Base-by-base conservation (phyloP, 2,797 vertebrate genomes). In the Halcyon badia region DNA sequence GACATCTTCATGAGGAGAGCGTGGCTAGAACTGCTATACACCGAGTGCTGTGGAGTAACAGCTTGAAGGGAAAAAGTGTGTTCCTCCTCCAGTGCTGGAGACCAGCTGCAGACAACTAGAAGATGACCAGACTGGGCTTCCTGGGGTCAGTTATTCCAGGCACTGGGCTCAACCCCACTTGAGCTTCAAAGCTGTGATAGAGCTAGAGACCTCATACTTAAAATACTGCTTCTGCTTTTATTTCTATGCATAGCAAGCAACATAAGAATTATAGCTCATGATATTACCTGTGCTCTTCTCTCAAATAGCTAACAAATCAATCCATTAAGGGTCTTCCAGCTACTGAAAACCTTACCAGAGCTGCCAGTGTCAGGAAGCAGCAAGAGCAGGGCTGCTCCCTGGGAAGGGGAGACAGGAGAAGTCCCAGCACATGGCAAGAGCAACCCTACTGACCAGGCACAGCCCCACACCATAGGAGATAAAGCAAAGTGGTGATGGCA, bases 381-480 rank as follows among this genome's bases (percentile, higher is more conserved):
- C 30, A 11, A 22, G 14, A 48, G 12, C 56, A 35, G 46, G 28
- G 33, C 35, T 91, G 72, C 25, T 70, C 12, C 6, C 21, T 9
- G 42, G 37, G 9, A 41, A 30, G 6, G 20, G 33, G 8, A 61
- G 33, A 15, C 46, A 37, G 61, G n/a, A 80, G 21, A 26, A 90
- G 52, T 20, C 61, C 48, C 46, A 48, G 37, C 52, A 7, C 26
- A 30, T 25, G 26, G 5, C 42, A 82, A 37, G 30, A 25, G 14
- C 49, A 48, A 0, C 7, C 42, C 52, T 35, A 3, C 21, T 0
- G 2, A 8, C 14, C 31, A 22, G 39, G 10, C 51, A 64, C 25
- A 9, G 46, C 6, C 30, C 73, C 42, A 12, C 1, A 0, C 41
- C 20, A 1, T 0, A 0, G 42, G 8, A 48, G 9, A 14, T 2